Evolutionary conservation across 2,797 vertebrate species (phyloP).

Genomic region (Balearica regulorum): DNA sequence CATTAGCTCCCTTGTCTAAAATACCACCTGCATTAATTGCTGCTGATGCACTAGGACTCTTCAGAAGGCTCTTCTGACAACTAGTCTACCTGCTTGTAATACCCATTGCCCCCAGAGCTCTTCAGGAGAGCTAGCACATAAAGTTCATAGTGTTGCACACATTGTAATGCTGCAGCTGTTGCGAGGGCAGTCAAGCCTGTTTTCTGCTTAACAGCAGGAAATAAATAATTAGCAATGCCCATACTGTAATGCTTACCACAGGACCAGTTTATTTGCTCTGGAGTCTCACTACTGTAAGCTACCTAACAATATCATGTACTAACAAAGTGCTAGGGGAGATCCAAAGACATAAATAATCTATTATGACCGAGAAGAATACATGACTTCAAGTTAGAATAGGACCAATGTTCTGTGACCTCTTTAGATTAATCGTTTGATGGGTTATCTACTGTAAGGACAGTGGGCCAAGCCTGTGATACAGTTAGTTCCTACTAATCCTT

Average conservation of each 20-base stretch:
- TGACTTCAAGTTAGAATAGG: background rate
- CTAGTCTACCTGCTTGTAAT: conserved; percentile 72
- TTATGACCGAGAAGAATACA: background rate
- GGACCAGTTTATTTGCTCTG: conserved; percentile 32
- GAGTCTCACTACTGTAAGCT: conserved; percentile 20
- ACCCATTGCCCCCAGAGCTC: conserved; percentile 64
- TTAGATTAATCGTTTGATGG: background rate
- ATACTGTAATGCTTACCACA: conserved; percentile 50
- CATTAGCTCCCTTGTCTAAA: conserved; percentile 98
- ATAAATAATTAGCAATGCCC: conserved; percentile 75
- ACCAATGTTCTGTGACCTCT: background rate
- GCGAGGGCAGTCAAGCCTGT: conserved; percentile 71
- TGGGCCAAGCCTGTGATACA: background rate
- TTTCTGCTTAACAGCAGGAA: conserved; percentile 74
- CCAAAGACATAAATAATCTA: background rate
- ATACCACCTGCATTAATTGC: conserved; percentile 98
- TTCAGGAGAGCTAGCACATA: conserved; percentile 54
- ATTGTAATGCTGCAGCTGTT: conserved; percentile 72
- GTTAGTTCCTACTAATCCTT: background rate
- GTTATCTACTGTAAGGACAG: background rate
- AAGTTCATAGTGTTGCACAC: conserved; percentile 64
- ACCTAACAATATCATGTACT: background rate
- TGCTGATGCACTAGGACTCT: conserved; percentile 84
- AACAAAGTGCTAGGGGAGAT: background rate
- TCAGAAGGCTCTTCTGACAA: conserved; percentile 81